A percentile compares a stretch with the other conserved stretches of the same genome.
phyloP scores from a whole-genome alignment of 2,888 invertebrate genomes.

The Agrilus cyanescens region DNA sequence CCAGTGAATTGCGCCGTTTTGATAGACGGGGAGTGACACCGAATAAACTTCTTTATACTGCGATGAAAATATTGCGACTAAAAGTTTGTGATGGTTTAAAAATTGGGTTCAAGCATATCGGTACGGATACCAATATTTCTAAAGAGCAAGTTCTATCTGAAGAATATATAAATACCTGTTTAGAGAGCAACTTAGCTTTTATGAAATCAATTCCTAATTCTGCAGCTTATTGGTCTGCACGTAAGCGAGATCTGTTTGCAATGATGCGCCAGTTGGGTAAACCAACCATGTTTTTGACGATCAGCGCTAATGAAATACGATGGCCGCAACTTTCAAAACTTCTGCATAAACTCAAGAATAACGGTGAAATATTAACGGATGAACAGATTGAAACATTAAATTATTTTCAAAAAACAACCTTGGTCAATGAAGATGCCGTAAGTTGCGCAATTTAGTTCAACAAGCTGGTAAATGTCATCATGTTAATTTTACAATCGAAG shows the following conservation, averaged over 20 bases:
- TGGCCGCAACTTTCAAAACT: conserved; percentile 29
- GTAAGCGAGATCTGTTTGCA: conserved; percentile 30
- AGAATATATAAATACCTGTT: conserved; percentile 23
- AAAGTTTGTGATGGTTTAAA: conserved; percentile 11
- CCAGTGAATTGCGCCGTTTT: conserved; percentile 19
- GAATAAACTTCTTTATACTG: conserved; percentile 23
- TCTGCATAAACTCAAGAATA: conserved; percentile 22
- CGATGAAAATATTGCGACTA: conserved; percentile 20
- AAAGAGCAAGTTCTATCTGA: conserved; percentile 21
- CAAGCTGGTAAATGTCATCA: too few species aligned
- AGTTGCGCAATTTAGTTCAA: too few species aligned
- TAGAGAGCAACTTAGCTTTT: conserved; percentile 28
- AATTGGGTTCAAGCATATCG: conserved; percentile 22
- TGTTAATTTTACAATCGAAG: too few species aligned
- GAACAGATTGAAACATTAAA: conserved; percentile 5
- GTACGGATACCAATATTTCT: conserved; percentile 21
- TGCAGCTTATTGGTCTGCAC: conserved; percentile 25
- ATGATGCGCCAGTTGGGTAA: conserved; percentile 29
- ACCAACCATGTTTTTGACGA: conserved; percentile 28
- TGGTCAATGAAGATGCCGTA: too few species aligned
- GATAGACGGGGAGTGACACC: conserved; percentile 25
- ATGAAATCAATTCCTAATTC: conserved; percentile 29
- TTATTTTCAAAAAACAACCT: conserved; percentile 19
- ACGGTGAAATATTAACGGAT: conserved; percentile 4
- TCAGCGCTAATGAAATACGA: conserved; percentile 31